phyloP scores from a whole-genome alignment of 92 coral and sea anemone genomes.

The Actinostola sp. region DNA sequence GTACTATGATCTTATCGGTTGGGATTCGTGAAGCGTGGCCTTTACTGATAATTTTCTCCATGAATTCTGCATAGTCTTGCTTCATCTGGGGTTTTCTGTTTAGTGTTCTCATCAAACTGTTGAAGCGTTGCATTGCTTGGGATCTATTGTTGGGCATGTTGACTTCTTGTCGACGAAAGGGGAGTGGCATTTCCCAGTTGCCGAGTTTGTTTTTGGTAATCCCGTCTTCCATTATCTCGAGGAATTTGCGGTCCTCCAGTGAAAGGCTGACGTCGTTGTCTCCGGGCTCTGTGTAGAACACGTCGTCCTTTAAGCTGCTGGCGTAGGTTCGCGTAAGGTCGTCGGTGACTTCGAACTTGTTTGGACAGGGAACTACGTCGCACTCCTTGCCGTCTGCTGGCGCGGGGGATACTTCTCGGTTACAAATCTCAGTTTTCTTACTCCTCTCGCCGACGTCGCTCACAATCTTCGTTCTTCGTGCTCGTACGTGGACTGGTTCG shows the following conservation, averaged over 20 bases:
- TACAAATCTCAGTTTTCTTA: neutral
- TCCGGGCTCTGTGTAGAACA: slow-evolving; percentile 24
- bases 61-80: slow-evolving; percentile 49
- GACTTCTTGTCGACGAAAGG: slow-evolving; percentile 26
- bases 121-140: slow-evolving; percentile 42
- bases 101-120: slow-evolving; percentile 32
- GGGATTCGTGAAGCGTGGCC: slow-evolving; percentile 48
- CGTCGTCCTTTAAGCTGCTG: slow-evolving; percentile 6
- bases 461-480: slow-evolving; percentile 18
- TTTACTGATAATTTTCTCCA: slow-evolving; percentile 23
- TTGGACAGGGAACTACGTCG: slow-evolving; percentile 31
- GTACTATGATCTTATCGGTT: neutral
- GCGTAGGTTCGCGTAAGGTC: neutral
- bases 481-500: slow-evolving; percentile 35
- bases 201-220: slow-evolving; percentile 41
- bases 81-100: slow-evolving; percentile 49
- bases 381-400: slow-evolving; percentile 10
- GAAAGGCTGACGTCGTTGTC: slow-evolving; percentile 55
- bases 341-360: neutral
- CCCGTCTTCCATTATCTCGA: slow-evolving; percentile 28
- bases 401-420: neutral
- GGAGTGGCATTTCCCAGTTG: slow-evolving; percentile 54
- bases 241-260: slow-evolving; percentile 35
- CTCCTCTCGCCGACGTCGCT: neutral
- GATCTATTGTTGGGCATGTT: slow-evolving; percentile 46